Conservation (phyloP, 2,888 invertebrate species). For the Polylopha cassiicola region DNA sequence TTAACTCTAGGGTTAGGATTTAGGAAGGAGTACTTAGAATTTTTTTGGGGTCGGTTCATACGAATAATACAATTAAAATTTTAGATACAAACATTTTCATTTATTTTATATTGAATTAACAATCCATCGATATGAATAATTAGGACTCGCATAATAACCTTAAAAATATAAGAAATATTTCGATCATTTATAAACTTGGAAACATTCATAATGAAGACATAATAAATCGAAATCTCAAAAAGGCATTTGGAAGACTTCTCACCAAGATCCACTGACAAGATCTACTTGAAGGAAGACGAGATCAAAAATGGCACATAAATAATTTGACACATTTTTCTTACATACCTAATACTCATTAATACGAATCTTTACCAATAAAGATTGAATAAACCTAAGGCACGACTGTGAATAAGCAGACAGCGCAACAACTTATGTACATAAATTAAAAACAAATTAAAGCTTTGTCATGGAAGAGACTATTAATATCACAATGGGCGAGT, state of each 20-base stretch:
- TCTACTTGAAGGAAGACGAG: slow-evolving; percentile 56
- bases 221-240: too few species aligned
- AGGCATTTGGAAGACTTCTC: slow-evolving; percentile 34
- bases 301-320: slow-evolving; percentile 66
- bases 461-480: slow-evolving; percentile 69
- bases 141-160: too few species aligned
- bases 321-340: slow-evolving; percentile 30
- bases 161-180: too few species aligned
- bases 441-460: slow-evolving; percentile 73
- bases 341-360: slow-evolving; percentile 21
- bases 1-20: too few species aligned
- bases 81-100: too few species aligned
- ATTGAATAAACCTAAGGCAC: slow-evolving; percentile 39
- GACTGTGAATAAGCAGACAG: slow-evolving; percentile 25
- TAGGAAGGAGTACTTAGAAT: too few species aligned
- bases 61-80: too few species aligned
- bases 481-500: slow-evolving; percentile 59
- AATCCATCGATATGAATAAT: too few species aligned
- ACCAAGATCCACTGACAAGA: slow-evolving; percentile 17
- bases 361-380: slow-evolving; percentile 20
- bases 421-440: slow-evolving; percentile 35
- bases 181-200: too few species aligned
- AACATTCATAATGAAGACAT: too few species aligned
- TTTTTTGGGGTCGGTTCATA: too few species aligned
- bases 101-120: too few species aligned